Evolutionary conservation across 1,140 invertebrate genomes (phyloP), one percentile per base, ranked within the genome.

Genomic region (Piezodorus guildinii): DNA sequence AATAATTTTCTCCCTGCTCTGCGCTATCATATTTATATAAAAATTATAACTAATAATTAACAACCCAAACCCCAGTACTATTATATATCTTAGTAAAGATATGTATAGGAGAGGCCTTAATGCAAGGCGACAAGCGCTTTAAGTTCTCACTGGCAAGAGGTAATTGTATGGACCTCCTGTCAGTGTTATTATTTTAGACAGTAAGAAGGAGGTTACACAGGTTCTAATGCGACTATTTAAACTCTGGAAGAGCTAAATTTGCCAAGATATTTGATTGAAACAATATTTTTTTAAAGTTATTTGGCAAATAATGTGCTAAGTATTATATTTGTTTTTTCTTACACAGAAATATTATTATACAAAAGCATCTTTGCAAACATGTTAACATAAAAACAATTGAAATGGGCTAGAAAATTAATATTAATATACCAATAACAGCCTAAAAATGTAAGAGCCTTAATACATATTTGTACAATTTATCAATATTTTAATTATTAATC

Each of bases 51-150:
- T 56, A 56, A 56, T 23, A 23, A 21, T 23, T 56, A 56, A 56
- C 52, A 56, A 56, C 52, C 52, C 52, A 56, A 49, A 56, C 52
- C 52, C 52, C 52, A 56, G 23, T 56, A 56, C 52, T 56, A 56
- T 56, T 23, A 23, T 56, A 56, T 56, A 56, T 56, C 52, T 56
- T 56, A 56, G 52, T 23, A 56, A 56, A 56, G 52, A 56, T 56
- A 56, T 56, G 52, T 56, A 56, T 56, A 56, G 52, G 52, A 56
- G 52, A 56, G 52, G 52, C 52, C 52, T 56, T 56, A 25, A 56
- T 56, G 23, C 23, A 39, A 56, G 52, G 52, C 52, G 52, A 23
- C 52, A 56, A 56, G 52, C 52, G 52, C 52, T 23, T 56, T 4
- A 23, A 56, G 5, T 23, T 25, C 12, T 19, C 52, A 56, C 19